Base-by-base conservation (phyloP, 2,888 invertebrate species). In the Oligia fasciuncula region DNA sequence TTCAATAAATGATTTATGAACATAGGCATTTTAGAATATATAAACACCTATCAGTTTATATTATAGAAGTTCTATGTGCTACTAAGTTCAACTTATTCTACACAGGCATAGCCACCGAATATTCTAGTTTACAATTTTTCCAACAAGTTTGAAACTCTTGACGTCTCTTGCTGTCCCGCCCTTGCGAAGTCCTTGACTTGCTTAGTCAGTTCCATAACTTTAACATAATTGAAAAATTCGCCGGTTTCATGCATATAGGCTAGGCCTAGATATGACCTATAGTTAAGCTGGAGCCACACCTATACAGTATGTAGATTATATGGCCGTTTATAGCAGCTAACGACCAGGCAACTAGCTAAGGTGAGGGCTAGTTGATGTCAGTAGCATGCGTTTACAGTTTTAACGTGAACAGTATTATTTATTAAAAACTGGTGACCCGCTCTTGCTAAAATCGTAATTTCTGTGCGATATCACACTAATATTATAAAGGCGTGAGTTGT, bases 101-200 rank as follows among this genome's bases (percentile, higher is more conserved):
- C 29, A 63, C 29, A 29, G 62, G 29, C 62, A 63, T 8, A 63
- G 29, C 35, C 8, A 29, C 65, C 8, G 57, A 40, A 63, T n/a
- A n/a, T n/a, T 11, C 43, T 54, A 63, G 54, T 49, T 63, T 29
- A 49, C n/a, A 2, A 35, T 65, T 79, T 69, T 83, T 65, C 66
- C 54, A 62, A 71, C 71, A 57, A 77, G n/a, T 76, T 79, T 68
- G 49, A 76, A 84, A 60, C 66, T 69, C 77, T 67, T 80, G 77
- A 84, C 80, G 81, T 85, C 80, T 68, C 69, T 76, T 46, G 81
- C 67, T 78, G 77, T 87, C 82, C 79, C 81, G 85, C 79, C 91
- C 87, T 89, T 88, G 84, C 62, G 0, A 49, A 85, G 86, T 74
- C 92, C 90, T 92, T 91, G 91, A 89, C 83, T 90, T 67, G 79